Conservation (phyloP, 1,140 invertebrate genomes). For the Neotoxoptera formosana region DNA sequence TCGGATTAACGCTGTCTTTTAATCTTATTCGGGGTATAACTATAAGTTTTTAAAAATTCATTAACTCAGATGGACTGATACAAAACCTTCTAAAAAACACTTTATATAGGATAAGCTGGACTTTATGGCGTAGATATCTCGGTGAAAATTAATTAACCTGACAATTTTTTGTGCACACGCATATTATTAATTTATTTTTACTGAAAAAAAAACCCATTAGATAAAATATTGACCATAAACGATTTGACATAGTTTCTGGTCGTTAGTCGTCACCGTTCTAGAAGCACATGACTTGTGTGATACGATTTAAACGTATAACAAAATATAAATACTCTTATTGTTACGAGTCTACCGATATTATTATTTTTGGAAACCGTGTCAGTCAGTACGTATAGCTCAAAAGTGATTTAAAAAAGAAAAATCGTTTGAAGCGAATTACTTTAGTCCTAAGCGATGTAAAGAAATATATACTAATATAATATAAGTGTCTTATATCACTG, state of each 20-base stretch:
- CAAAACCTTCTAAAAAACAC: background rate
- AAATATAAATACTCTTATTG: background rate
- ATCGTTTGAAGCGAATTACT: background rate
- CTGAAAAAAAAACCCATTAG: no score
- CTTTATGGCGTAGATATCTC: background rate
- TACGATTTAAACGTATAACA: no score
- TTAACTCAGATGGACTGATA: background rate
- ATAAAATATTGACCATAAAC: no score
- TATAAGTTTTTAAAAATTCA: background rate
- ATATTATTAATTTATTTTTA: no score
- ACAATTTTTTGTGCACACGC: background rate
- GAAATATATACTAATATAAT: no score
- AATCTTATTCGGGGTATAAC: background rate
- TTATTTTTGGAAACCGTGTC: background rate
- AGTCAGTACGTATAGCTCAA: background rate
- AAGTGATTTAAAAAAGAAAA: background rate
- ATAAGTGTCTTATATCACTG: background rate
- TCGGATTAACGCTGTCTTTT: background rate
- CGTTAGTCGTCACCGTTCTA: no score
- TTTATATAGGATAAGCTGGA: background rate
- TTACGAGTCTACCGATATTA: background rate
- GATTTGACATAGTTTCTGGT: no score
- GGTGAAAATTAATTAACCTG: background rate
- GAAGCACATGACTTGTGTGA: no score
- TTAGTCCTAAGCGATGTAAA: background rate